Conservation (phyloP, 2,113 vertebrate species). For the Charadrius vociferus region DNA sequence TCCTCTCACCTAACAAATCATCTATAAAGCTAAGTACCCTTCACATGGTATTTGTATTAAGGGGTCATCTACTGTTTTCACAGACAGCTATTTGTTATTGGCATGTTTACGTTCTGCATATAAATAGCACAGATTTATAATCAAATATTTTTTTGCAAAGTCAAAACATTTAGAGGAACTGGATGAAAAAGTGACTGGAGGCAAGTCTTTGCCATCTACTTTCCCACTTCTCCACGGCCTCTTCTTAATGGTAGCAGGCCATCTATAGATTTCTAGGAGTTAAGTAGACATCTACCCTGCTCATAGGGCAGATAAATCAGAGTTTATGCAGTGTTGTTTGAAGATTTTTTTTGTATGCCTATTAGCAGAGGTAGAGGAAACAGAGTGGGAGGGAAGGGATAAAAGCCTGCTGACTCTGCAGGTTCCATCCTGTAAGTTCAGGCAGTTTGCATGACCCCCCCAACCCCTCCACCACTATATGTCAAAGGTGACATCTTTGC, state of each 20-base stretch:
- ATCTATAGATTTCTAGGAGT: background rate
- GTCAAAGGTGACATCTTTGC: constrained; percentile 20
- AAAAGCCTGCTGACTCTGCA: background rate
- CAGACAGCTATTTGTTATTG: constrained; percentile 45
- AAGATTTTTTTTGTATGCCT: background rate
- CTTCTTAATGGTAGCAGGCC: background rate
- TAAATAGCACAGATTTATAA: constrained; percentile 58
- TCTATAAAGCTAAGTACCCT: constrained; percentile 24
- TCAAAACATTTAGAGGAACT: constrained; percentile 61
- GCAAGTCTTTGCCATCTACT: background rate
- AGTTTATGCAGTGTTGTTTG: constrained; percentile 1
- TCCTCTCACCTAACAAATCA: constrained; percentile 41
- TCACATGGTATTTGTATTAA: constrained; percentile 40
- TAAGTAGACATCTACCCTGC: background rate
- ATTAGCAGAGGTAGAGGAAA: background rate
- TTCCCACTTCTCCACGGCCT: background rate
- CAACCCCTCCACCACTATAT: background rate
- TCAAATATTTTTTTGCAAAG: constrained; percentile 33
- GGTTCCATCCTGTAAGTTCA: background rate
- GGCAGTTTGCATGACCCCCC: background rate
- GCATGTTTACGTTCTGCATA: constrained; percentile 43
- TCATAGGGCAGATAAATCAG: background rate
- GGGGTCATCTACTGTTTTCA: constrained; percentile 44
- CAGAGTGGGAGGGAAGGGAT: background rate
- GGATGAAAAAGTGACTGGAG: constrained; percentile 48